Conservation (phyloP, 2,797 vertebrate genomes). For the Sitta carolinensis region DNA sequence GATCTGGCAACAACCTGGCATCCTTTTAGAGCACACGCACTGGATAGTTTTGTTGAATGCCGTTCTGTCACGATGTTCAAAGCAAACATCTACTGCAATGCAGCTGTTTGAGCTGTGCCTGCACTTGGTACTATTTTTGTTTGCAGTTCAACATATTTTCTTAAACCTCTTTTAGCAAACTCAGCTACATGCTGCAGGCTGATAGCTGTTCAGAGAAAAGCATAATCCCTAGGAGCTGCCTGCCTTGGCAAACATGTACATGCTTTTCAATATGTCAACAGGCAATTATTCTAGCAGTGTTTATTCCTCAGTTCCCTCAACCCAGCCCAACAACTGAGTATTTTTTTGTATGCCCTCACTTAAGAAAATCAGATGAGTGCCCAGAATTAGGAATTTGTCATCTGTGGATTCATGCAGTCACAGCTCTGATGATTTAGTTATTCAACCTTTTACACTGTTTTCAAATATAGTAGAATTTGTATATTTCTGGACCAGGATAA, state of each 20-base stretch:
- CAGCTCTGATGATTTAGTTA: background rate
- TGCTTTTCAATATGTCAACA: slow-evolving; percentile 16
- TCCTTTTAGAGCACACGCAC: background rate
- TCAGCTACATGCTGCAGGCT: slow-evolving; percentile 13
- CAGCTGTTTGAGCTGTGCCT: slow-evolving; percentile 62
- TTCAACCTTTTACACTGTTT: background rate
- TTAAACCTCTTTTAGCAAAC: slow-evolving; percentile 42
- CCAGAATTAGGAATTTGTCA: background rate
- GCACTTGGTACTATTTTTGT: slow-evolving; percentile 48
- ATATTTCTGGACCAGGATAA: background rate
- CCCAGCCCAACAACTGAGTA: background rate
- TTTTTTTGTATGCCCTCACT: background rate
- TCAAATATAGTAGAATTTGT: background rate
- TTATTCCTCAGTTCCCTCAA: background rate
- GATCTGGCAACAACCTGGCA: slow-evolving; percentile 22
- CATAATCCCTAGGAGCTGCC: slow-evolving; percentile 2
- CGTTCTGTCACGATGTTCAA: slow-evolving; percentile 45
- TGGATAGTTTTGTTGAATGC: slow-evolving; percentile 14
- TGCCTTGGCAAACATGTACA: background rate
- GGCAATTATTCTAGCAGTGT: background rate
- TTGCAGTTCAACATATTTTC: slow-evolving; percentile 48
- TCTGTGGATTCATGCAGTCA: background rate
- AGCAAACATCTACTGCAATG: slow-evolving; percentile 66
- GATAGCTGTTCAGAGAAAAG: slow-evolving; percentile 34
- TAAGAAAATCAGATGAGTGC: background rate